These are phyloP conservation scores for Picus viridis DNA, from an alignment of 2,797 vertebrate genomes.

Conservation along the genomic window DNA sequence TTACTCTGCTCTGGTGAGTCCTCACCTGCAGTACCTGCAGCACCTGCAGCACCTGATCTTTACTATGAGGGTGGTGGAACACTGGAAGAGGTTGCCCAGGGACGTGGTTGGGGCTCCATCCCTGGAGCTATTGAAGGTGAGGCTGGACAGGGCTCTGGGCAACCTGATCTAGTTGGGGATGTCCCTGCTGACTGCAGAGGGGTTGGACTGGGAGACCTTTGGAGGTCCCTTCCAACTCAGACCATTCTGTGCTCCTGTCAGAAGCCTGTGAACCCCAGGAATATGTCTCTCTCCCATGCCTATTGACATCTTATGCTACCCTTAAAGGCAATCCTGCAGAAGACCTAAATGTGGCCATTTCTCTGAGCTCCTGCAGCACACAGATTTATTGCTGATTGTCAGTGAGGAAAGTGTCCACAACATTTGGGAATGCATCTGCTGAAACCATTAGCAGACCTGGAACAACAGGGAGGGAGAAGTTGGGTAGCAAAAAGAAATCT, in stretches of 20 bases:
- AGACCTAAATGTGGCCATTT: neutral
- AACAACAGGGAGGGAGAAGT: neutral
- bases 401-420: neutral
- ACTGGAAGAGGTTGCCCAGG: too few species aligned
- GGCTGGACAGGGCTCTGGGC: too few species aligned
- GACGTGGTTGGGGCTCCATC: too few species aligned
- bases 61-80: too few species aligned
- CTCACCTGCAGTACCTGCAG: too few species aligned
- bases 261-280: neutral
- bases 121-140: too few species aligned
- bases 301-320: neutral
- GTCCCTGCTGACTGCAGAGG: too few species aligned
- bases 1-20: too few species aligned
- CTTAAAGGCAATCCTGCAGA: neutral
- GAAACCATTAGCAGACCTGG: neutral
- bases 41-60: too few species aligned
- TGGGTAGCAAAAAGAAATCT: neutral
- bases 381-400: neutral
- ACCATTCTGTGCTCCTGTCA: neutral
- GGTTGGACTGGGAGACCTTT: too few species aligned
- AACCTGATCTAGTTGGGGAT: too few species aligned
- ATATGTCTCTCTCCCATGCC: neutral
- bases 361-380: neutral
- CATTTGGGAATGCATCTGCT: neutral
- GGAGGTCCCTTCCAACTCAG: too few species aligned